A percentile compares a stretch with the other conserved stretches of the same genome.
phyloP scores from a whole-genome alignment of 2,888 invertebrate species.

The Polyommatus iphigenia region DNA sequence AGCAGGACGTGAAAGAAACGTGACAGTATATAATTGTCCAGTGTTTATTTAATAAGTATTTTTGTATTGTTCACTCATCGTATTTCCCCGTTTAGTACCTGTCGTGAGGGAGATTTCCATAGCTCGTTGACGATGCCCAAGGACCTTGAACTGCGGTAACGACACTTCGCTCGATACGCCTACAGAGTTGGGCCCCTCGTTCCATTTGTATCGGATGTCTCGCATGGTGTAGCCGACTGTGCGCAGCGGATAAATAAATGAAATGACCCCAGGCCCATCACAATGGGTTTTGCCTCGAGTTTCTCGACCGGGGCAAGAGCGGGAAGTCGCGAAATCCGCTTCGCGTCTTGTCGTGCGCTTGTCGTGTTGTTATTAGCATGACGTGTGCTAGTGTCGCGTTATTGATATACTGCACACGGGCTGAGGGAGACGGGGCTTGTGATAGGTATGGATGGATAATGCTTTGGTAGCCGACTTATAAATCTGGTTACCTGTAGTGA shows the following conservation, averaged over 20 bases:
- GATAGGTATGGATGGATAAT: constrained; percentile 66
- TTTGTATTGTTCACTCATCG: constrained; percentile 43
- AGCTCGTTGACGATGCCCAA: constrained; percentile 96
- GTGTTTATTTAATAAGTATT: constrained; percentile 66
- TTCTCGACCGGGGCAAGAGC: constrained; percentile 70
- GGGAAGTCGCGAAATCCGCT: constrained; percentile 65
- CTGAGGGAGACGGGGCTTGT: constrained; percentile 76
- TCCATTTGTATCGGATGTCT: constrained; percentile 98
- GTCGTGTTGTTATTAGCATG: constrained; percentile 69
- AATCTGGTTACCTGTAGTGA: constrained; percentile 92
- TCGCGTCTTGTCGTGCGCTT: constrained; percentile 71
- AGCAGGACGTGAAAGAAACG: constrained; percentile 78
- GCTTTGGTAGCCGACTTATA: constrained; percentile 63
- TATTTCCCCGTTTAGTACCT: constrained; percentile 82
- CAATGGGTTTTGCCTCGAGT: constrained; percentile 78
- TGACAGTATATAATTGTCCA: constrained; percentile 68
- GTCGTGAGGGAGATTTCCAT: constrained; percentile 98
- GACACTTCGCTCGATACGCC: constrained; percentile 97
- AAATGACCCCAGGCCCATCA: constrained; percentile 78
- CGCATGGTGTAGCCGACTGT: constrained; percentile 99
- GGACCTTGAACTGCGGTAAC: constrained; percentile 98
- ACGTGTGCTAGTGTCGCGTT: constrained; percentile 72
- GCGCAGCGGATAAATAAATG: constrained; percentile 77
- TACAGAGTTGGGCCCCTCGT: constrained; percentile 96
- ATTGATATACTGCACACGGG: constrained; percentile 70